Evolutionary conservation across 2,113 vertebrate species (phyloP).

Genomic region (Lethenteron camtschaticum): DNA sequence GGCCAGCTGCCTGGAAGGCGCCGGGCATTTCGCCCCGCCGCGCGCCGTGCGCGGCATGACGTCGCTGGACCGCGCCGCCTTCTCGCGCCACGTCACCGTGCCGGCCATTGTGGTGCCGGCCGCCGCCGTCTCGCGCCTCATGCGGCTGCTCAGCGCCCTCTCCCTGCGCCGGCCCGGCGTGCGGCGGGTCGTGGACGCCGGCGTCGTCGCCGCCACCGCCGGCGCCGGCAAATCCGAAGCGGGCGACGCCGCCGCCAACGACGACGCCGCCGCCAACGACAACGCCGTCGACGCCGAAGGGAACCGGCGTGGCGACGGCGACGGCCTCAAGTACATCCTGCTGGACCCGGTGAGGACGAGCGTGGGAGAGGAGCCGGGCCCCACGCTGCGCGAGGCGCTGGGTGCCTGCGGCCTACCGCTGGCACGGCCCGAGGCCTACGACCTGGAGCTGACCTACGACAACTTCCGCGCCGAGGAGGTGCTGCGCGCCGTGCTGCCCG

Average conservation of each 20-base stretch:
- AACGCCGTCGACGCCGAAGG: too few relatives aligned
- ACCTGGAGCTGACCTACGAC: constrained; percentile 50
- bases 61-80: constrained; percentile 45
- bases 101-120: constrained; percentile 50
- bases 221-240: too few relatives aligned
- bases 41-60: constrained; percentile 61
- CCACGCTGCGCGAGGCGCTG: not conserved
- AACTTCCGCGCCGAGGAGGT: constrained; percentile 77
- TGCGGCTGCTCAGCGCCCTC: constrained; percentile 29
- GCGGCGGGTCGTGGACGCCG: constrained; percentile 43
- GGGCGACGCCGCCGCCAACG: too few relatives aligned
- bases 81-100: constrained; percentile 42
- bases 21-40: constrained; percentile 16
- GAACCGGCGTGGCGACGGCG: too few relatives aligned
- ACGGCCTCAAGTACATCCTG: not conserved
- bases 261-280: too few relatives aligned
- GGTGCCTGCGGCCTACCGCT: too few relatives aligned
- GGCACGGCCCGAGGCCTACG: constrained; percentile 13
- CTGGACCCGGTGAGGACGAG: not conserved
- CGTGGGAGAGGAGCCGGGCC: not conserved
- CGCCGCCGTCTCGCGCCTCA: constrained; percentile 26
- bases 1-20: too few relatives aligned
- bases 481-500: constrained; percentile 60
- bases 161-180: constrained; percentile 46
- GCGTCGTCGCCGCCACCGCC: too few relatives aligned